Conservation (phyloP, 2,113 vertebrate genomes). For the Ceyx margarethae region DNA sequence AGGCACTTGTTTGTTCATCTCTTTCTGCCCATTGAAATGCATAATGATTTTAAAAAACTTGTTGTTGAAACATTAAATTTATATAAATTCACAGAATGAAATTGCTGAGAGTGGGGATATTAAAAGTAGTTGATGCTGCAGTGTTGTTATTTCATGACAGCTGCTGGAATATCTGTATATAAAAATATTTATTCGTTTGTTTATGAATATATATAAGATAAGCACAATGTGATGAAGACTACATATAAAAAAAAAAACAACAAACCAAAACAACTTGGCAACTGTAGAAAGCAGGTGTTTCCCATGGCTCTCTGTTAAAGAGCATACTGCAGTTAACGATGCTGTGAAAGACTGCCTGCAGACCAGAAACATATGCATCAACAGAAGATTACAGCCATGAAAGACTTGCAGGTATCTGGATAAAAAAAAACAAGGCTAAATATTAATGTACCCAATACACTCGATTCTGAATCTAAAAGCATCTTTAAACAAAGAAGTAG, state of each 20-base stretch:
- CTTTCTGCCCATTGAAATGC: background rate
- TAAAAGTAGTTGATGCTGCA: background rate
- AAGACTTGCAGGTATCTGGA: conserved; percentile 41
- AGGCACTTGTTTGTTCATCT: background rate
- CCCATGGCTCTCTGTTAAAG: conserved; percentile 56
- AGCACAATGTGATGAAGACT: conserved; percentile 43
- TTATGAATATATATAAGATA: conserved; percentile 46
- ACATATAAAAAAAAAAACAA: background rate
- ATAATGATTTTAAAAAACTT: background rate
- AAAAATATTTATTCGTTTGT: background rate
- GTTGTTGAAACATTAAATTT: background rate
- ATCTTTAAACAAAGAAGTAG: conserved; percentile 54
- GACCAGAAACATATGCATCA: conserved; percentile 40
- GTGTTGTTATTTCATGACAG: conserved; percentile 20
- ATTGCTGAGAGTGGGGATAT: background rate
- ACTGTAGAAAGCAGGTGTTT: conserved; percentile 70
- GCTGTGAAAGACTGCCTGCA: conserved; percentile 23
- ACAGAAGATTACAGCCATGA: conserved; percentile 18
- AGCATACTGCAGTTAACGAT: conserved; percentile 37
- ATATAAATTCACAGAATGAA: background rate
- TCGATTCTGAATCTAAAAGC: conserved; percentile 38
- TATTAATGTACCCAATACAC: background rate
- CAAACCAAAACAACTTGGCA: conserved; percentile 16
- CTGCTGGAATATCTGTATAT: conserved; percentile 37
- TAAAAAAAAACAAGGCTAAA: conserved; percentile 32